Base-by-base conservation (phyloP, 2,888 invertebrate species). In the Drosophila picticornis region DNA sequence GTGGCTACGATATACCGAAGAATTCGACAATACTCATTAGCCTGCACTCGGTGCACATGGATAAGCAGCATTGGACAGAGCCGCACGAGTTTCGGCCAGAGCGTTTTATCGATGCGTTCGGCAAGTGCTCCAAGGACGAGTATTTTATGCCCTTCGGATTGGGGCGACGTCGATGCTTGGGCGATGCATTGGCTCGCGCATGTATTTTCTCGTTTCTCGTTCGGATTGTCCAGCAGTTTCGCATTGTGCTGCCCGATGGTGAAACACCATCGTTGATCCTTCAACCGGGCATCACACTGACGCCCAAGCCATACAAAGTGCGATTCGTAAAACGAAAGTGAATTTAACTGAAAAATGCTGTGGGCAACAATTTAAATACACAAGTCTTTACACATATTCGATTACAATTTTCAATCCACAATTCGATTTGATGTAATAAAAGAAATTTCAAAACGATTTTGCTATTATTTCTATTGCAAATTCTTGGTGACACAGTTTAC, bases 111-210 rank as follows among this genome's bases (percentile, higher is more conserved):
- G 91, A 94, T 77, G 75, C 85, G 0, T 83, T 91, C 13, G 85
- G 90, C 4, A 90, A 90, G 58, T 75, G 86, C 4, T 72, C 81
- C 22, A 91, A 90, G 62, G 91, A 92, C 53, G 93, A 93, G 38
- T 92, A 88, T 57, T 93, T 93, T 34, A 92, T 93, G 80, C 92
- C 93, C 16, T 93, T 94, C 31, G 93, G 93, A 1, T 81, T 93
- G 94, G 96, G 96, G 4, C 94, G 94, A 81, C 93, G 96, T 83
- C 94, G 95, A 70, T 96, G 96, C 83, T 93, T 95, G 0, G 96
- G 96, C 0, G 95, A 96, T 90, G 92, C 94, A 0, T 90, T 96
- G 72, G 96, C 96, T 0, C 94, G 94, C 68, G 94, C 94, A 1
- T 95, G 95, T 73, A 90, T 96, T 10, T 96, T 96, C 87, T 92